Conservation (phyloP, 2,888 invertebrate genomes). For the Girardia tigrina region DNA sequence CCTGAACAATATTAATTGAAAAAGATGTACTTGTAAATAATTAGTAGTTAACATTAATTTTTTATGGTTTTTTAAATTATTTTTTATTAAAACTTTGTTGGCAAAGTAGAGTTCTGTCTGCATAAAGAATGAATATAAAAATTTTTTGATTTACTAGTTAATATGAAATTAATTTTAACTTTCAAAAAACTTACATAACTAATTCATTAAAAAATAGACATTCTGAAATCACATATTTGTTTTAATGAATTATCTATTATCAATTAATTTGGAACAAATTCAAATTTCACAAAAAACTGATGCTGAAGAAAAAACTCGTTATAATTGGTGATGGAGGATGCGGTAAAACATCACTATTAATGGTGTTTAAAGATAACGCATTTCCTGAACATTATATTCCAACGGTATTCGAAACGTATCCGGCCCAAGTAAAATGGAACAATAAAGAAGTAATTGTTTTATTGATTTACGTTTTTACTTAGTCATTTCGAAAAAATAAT, state of each 20-base stretch:
- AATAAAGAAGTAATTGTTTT: slow-evolving; percentile 8
- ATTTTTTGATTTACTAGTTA: no score
- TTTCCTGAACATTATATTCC: background rate
- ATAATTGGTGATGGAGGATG: slow-evolving; percentile 6
- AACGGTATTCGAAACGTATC: background rate
- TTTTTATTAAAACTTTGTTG: no score
- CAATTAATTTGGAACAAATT: background rate
- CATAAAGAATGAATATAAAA: no score
- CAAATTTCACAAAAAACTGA: background rate
- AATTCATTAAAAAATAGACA: background rate
- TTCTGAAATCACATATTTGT: background rate
- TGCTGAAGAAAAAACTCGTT: background rate
- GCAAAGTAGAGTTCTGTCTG: no score
- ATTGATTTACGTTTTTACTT: background rate
- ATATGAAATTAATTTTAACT: no score
- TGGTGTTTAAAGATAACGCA: slow-evolving; percentile 3
- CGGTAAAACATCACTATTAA: background rate
- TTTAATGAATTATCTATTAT: background rate
- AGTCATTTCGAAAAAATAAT: no score
- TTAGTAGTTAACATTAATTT: no score
- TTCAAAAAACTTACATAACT: no score
- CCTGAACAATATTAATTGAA: no score
- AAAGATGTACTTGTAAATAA: no score
- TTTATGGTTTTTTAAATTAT: no score
- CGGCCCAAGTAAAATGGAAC: background rate